A percentile compares a stretch with the other conserved stretches of the same genome.
phyloP scores from a whole-genome alignment of 2,113 vertebrate genomes.

The Odocoileus hemionus region DNA sequence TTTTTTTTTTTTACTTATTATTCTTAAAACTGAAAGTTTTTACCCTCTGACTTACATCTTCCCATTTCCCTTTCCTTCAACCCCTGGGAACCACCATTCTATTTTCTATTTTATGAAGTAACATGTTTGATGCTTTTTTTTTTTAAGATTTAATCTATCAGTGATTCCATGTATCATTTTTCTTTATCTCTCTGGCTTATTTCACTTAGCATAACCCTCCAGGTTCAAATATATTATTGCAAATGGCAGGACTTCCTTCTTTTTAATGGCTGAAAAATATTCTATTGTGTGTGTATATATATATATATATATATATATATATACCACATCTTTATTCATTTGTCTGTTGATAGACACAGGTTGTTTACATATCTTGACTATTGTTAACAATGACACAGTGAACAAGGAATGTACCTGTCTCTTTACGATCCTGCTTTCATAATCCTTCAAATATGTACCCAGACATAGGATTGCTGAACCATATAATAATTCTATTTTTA shows the following conservation, averaged over 20 bases:
- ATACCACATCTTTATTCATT: not conserved
- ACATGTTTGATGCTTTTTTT: not conserved
- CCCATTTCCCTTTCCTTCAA: not conserved
- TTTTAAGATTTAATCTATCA: not conserved
- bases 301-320: not conserved
- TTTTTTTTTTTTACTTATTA: too few relatives aligned
- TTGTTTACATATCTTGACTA: not conserved
- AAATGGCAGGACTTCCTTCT: not conserved
- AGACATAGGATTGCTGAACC: not conserved
- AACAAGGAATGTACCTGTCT: not conserved
- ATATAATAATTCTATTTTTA: not conserved
- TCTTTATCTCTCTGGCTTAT: not conserved
- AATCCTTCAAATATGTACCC: not conserved
- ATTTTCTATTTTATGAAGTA: not conserved
- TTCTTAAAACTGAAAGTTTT: not conserved
- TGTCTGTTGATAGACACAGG: not conserved
- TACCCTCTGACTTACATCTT: not conserved
- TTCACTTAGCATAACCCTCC: not conserved
- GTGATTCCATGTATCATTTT: not conserved
- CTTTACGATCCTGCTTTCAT: not conserved
- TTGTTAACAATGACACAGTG: not conserved
- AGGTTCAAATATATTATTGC: not conserved
- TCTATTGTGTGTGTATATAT: not conserved
- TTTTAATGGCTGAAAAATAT: not conserved
- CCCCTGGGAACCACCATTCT: not conserved